phyloP scores from a whole-genome alignment of 2,888 invertebrate species.

The Hyposoter didymator region DNA sequence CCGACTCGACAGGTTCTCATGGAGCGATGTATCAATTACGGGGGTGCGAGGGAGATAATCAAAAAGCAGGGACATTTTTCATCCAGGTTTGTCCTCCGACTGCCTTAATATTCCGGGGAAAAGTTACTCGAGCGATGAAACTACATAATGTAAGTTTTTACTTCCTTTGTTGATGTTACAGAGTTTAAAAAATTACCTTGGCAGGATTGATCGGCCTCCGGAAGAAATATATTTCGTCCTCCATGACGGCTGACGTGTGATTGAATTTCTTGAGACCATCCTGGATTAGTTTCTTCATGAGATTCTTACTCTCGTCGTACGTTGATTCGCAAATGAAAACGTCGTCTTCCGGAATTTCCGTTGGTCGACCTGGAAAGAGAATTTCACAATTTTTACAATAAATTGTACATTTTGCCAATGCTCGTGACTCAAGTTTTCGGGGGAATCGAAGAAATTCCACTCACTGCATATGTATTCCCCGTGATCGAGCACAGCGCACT shows the following conservation, averaged over 20 bases:
- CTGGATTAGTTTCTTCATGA: slow-evolving; percentile 89
- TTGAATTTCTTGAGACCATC: slow-evolving; percentile 92
- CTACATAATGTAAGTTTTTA: neutral
- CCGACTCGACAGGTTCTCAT: neutral
- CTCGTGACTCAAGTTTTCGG: too few relatives aligned
- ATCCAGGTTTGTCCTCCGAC: too few relatives aligned
- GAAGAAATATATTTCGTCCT: slow-evolving; percentile 96
- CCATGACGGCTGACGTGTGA: slow-evolving; percentile 93
- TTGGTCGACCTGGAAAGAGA: slow-evolving; percentile 90
- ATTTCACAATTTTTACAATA: neutral
- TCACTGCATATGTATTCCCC: slow-evolving; percentile 95
- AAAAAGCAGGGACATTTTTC: too few relatives aligned
- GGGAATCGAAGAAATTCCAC: slow-evolving; percentile 78
- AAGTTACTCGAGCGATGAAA: too few relatives aligned
- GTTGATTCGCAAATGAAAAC: slow-evolving; percentile 96
- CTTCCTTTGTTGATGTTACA: neutral
- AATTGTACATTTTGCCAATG: too few relatives aligned
- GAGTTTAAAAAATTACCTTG: slow-evolving; percentile 83
- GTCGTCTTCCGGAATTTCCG: slow-evolving; percentile 96
- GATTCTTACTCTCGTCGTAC: slow-evolving; percentile 94
- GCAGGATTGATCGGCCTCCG: slow-evolving; percentile 88
- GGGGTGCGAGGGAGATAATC: too few relatives aligned
- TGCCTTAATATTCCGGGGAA: too few relatives aligned
- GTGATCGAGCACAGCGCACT: slow-evolving; percentile 95
- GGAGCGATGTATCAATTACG: too few relatives aligned